These are phyloP conservation scores for Rhincodon typus DNA, from an alignment of 2,797 vertebrate species.

Conservation along the genomic window DNA sequence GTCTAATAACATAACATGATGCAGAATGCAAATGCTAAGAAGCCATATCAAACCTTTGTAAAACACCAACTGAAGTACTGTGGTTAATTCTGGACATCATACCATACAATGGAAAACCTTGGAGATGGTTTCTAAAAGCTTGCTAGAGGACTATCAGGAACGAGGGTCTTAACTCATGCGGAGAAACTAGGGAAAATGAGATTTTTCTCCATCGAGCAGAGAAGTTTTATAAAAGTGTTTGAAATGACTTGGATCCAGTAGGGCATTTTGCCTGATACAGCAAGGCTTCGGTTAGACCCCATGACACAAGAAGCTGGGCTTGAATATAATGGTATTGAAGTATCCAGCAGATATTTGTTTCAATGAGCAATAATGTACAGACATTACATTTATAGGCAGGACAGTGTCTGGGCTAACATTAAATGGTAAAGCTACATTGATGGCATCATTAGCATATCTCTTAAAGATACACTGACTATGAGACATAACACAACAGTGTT, in stretches of 20 bases:
- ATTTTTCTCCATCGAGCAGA: background rate
- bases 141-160: too few species aligned
- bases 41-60: background rate
- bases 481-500: background rate
- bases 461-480: background rate
- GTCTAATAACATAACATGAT: background rate
- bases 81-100: background rate
- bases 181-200: background rate
- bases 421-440: too few species aligned
- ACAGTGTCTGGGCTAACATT: too few species aligned
- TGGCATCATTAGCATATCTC: too few species aligned
- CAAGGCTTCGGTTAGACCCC: too few species aligned
- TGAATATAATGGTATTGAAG: too few species aligned
- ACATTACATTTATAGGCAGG: too few species aligned
- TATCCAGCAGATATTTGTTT: too few species aligned
- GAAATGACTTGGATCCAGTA: too few species aligned
- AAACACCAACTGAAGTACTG: background rate
- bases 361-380: too few species aligned
- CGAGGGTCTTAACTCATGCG: background rate
- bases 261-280: too few species aligned
- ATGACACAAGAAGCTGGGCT: too few species aligned
- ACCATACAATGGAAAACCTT: background rate
- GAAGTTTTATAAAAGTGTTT: background rate
- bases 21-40: background rate
- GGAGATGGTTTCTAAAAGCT: background rate